Percentiles rank a stretch among this genome's conserved stretches.
Evolutionary conservation across 2,888 invertebrate genomes (phyloP).

Genomic region (Conomelus anceps): DNA sequence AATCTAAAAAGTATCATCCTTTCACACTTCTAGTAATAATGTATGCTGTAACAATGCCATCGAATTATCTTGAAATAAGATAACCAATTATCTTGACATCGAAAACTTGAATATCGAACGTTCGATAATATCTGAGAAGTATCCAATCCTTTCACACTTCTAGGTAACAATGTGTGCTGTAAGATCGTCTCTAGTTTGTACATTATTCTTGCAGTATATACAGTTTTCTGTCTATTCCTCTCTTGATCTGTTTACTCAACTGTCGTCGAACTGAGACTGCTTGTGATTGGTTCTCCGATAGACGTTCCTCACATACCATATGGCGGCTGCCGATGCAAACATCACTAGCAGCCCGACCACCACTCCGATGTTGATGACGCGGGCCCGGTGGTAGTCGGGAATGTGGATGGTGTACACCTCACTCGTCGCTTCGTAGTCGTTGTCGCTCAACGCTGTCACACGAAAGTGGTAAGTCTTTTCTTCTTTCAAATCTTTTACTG

Average conservation of each 20-base stretch:
- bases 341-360: conserved; percentile 63
- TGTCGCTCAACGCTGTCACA: conserved; percentile 58
- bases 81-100: too few species aligned
- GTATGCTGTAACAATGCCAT: too few species aligned
- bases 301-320: conserved; percentile 50
- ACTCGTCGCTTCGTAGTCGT: conserved; percentile 55
- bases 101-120: too few species aligned
- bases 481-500: conserved; percentile 64
- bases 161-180: background rate
- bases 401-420: conserved; percentile 58
- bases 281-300: conserved; percentile 34
- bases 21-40: background rate
- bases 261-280: background rate
- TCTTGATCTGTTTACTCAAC: background rate
- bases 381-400: conserved; percentile 62
- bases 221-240: background rate
- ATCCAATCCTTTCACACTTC: background rate
- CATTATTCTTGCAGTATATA: background rate
- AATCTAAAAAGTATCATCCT: too few species aligned
- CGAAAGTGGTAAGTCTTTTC: conserved; percentile 67
- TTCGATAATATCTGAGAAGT: too few species aligned
- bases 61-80: too few species aligned
- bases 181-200: background rate
- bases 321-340: conserved; percentile 56
- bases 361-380: conserved; percentile 63